Evolutionary conservation across 2,888 invertebrate species (phyloP), one percentile per base, ranked within the genome.

Genomic region (Drosophila anomalata): DNA sequence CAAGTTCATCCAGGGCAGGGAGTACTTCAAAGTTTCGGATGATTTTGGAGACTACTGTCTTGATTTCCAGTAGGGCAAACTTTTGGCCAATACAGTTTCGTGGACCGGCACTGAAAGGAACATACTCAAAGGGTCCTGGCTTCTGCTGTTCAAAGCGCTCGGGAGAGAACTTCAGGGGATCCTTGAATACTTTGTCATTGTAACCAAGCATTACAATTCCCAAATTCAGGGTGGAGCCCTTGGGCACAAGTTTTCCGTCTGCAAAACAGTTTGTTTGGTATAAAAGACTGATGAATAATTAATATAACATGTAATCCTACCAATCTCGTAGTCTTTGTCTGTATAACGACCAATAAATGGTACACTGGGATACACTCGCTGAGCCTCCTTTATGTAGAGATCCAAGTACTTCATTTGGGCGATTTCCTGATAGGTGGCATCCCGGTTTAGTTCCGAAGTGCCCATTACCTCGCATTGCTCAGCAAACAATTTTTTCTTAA

Each of bases 31-130:
- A 94, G 44, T 92, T 90, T 54, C 93, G 92, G n/a, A 94, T 82
- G 9, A 94, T 78, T 78, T 93, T 93, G 0, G 93, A 93, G 2
- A 94, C 63, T 0, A 92, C 89, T 0, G 92, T 90, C 55, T 94
- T 94, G 83, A 94, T 89, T 80, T 94, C 93, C 79, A 93, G 82
- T 90, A 93, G 91, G 54, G 91, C 93, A 88, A 91, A 92, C 79
- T 92, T 93, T 87, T 93, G 92, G 39, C 90, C 90, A 66, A 90
- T 79, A 39, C 90, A 90, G 67, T 94, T 94, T 56, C 94, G 92
- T 0, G 94, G 93, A 0, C 94, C 94, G 17, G 94, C 94, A 78
- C 94, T 94, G 60, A 95, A 95, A 0, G 94, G 93, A 4, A 94
- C 89, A 90, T 92, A 94, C 20, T 92, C 91, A 77, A 93, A 94